phyloP scores from a whole-genome alignment of 2,113 vertebrate species.

The Fukomys damarensis region DNA sequence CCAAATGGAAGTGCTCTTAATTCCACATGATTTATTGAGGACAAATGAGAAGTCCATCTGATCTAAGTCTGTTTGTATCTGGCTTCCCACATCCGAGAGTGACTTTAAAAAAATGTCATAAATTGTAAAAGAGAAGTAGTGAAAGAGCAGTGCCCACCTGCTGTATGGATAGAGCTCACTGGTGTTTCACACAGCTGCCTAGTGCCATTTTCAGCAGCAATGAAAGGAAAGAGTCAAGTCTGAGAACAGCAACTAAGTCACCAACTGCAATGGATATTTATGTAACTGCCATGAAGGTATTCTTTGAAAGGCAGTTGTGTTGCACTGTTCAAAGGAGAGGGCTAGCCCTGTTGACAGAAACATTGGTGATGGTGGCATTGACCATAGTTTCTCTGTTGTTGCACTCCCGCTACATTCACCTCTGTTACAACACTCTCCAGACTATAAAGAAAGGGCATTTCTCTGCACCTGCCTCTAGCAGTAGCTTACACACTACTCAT shows the following conservation, averaged over 20 bases:
- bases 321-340: background rate
- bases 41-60: constrained; percentile 58
- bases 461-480: background rate
- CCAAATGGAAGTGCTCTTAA: constrained; percentile 80
- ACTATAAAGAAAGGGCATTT: background rate
- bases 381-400: background rate
- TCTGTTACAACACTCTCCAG: background rate
- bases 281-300: background rate
- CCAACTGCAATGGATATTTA: background rate
- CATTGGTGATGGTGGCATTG: fast-evolving
- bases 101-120: constrained; percentile 45
- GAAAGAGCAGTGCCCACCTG: constrained; percentile 16
- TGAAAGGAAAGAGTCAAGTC: background rate
- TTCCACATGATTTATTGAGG: constrained; percentile 82
- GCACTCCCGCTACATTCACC: fast-evolving
- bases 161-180: background rate
- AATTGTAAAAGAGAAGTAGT: background rate
- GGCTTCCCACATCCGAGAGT: constrained; percentile 47
- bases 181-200: background rate
- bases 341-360: background rate
- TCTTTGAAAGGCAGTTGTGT: background rate
- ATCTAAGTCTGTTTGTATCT: constrained; percentile 62
- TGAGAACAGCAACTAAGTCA: background rate
- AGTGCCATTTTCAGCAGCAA: background rate
- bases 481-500: background rate